Base-by-base conservation (phyloP, 1,140 invertebrate species). In the Formica selysi region DNA sequence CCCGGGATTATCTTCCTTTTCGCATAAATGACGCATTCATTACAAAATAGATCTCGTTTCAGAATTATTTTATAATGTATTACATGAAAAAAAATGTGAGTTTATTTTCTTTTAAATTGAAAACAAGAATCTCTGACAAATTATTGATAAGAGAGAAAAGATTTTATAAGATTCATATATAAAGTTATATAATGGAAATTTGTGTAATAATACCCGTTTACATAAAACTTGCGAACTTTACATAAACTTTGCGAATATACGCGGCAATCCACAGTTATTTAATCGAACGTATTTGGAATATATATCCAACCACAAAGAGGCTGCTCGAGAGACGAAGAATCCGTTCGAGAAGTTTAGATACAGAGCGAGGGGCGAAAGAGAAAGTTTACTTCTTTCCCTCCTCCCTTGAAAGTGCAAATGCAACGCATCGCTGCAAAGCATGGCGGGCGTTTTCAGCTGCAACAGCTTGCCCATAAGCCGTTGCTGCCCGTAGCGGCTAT, bases 381-480 rank as follows among this genome's bases (percentile, higher is more conserved):
- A 74, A 83, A 83, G 68, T 83, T 74, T 2, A n/a, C 68, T 74
- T 74, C 54, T 74, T 83, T 73, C 54, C 26, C 26, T 57, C 5
- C 19, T 32, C 6, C n/a, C 36, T 13, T 38, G 38, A 10, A 44
- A 41, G 54, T 61, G 68, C 67, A 73, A 81, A 81, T 81, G 79
- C 79, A 73, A 26, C 22, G 54, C 68, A 38, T 73, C 67, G 65
- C 67, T 16, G 22, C 79, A 44, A 81, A 81, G 62, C 62, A 38
- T 36, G 13, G 8, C 7, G 32, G 11, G 38, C 38, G 54, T 62
- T 83, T 73, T 57, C 29, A 41, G 41, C 68, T 48, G 79, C 68
- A 83, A 83, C 79, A 83, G 79, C 79, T 83, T 83, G 78, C 78
- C 64, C 76, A 79, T 79, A 79, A 80, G 78, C 78, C 51, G 19